These are phyloP conservation scores for Morinoia aosen DNA, from an alignment of 2,888 invertebrate genomes.

Conservation along the genomic window DNA sequence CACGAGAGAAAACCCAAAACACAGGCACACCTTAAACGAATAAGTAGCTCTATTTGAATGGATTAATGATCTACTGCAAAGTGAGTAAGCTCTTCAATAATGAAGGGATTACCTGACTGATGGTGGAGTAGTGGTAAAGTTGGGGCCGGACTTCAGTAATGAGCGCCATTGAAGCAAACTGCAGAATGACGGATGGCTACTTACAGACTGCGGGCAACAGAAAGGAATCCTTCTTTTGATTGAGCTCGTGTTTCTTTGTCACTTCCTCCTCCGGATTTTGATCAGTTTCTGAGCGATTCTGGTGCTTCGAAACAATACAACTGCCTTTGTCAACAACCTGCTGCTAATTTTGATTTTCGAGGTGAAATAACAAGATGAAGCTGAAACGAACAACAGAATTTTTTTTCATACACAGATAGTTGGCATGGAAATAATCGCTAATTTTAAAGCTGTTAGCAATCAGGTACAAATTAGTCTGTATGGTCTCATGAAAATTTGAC, in stretches of 20 bases:
- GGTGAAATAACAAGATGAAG: not conserved
- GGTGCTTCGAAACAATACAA: not conserved
- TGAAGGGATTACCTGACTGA: conserved; percentile 63
- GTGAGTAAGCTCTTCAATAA: not conserved
- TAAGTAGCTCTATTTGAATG: not conserved
- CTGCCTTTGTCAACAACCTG: not conserved
- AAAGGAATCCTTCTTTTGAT: not conserved
- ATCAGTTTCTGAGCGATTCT: conserved; percentile 38
- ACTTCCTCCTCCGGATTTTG: conserved; percentile 31
- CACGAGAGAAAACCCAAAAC: not conserved
- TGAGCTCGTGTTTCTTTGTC: conserved; percentile 23
- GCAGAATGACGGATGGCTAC: not conserved
- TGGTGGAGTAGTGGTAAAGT: conserved; percentile 67
- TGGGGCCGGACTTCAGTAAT: conserved; percentile 67
- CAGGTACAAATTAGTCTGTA: not conserved
- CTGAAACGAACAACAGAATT: not conserved
- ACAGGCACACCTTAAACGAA: not conserved
- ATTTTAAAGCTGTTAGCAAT: not conserved
- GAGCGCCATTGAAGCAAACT: conserved; percentile 61
- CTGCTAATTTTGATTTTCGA: conserved; percentile 3
- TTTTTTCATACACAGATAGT: not conserved
- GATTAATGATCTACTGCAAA: not conserved
- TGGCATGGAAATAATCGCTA: not conserved
- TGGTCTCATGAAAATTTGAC: not conserved
- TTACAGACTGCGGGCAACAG: not conserved